Evolutionary conservation across 2,113 vertebrate species (phyloP), one percentile per base, ranked within the genome.

Genomic region (Azemiops feae): DNA sequence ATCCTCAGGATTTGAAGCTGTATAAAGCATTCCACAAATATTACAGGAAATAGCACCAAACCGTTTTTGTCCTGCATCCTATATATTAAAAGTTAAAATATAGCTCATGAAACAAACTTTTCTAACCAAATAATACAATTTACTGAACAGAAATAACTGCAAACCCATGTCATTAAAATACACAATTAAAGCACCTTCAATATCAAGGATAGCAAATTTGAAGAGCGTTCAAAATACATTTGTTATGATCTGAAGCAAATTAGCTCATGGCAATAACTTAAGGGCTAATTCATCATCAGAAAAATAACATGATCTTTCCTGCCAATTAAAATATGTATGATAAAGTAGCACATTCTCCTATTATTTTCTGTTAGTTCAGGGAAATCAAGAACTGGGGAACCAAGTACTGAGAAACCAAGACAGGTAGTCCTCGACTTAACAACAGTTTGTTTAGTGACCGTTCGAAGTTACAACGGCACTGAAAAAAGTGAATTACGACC

Each of bases 21-120:
- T 99, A 92, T 99, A 99, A 90, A 99, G 98, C 99, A 99, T 99
- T 96, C 99, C 99, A 98, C 99, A 99, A 94, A 99, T 97, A 92
- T 96, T 98, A 97, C 99, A 99, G 93, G 98, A 98, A 97, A 99
- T 98, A 2, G 99, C 98, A 95, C 99, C 99, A 96, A 99, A 99
- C 94, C 99, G 98, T 97, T 99, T 99, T 96, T 99, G 99, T 89
- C 98, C 98, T 88, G 98, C 98, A 95, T 99, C 99, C 99, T 99
- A 96, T 94, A 95, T 50, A 58, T 53, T 89, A 47, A 93, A 95
- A 95, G 92, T 27, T 23, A 93, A 93, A 92, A 92, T 53, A 52
- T n/a, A 2, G 93, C 23, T 74, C 10, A 23, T 87, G 14, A 16
- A 25, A 81, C 47, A 52, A 34, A 92, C 50, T 34, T 23, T 8